Evolutionary conservation across 2,888 invertebrate genomes (phyloP), one percentile per base, ranked within the genome.

Genomic region (Bursaphelenchus okinawaensis): DNA sequence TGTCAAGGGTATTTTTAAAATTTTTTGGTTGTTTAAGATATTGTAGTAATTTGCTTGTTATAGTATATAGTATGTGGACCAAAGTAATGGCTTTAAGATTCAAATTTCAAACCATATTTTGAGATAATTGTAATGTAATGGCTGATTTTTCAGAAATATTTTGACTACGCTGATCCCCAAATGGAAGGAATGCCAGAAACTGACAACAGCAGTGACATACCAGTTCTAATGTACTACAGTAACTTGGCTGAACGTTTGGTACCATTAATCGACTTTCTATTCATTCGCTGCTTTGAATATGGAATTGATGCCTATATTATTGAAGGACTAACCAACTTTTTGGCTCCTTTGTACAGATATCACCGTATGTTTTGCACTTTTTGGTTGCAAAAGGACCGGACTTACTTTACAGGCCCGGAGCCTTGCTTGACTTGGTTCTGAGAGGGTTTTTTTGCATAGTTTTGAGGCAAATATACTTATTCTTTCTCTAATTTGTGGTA

Each of bases 311-410:
- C 62, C 20, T 28, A 51, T 12, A 26, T 72, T 20, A 58, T 75
- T 22, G 31, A 64, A 8, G 55, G 60, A 0, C 60, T 79, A 7
- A 63, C 77, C 8, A 64, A 70, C n/a, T 54, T 62, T 1, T 66
- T 79, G 20, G 57, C 72, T 12, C 70, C 72, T n/a, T 62, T 79
- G 50, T 79, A 79, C 59, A 73, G 72, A 56, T 76, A 73, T 56
- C 78, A 79, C 57, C 77, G 77, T 76, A 59, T 66, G 71, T 60
- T 54, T 54, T 3, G 16, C n/a, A n/a, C n/a, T n/a, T n/a, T n/a
- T n/a, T n/a, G n/a, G n/a, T n/a, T n/a, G n/a, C n/a, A n/a, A n/a
- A n/a, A n/a, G n/a, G n/a, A n/a, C n/a, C n/a, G n/a, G n/a, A n/a
- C n/a, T n/a, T n/a, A n/a, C n/a, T n/a, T n/a, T n/a, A n/a, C n/a